Percentiles rank a stretch among this genome's conserved stretches.
phyloP scores from a whole-genome alignment of 2,797 vertebrate genomes.

The Crotalus adamanteus region DNA sequence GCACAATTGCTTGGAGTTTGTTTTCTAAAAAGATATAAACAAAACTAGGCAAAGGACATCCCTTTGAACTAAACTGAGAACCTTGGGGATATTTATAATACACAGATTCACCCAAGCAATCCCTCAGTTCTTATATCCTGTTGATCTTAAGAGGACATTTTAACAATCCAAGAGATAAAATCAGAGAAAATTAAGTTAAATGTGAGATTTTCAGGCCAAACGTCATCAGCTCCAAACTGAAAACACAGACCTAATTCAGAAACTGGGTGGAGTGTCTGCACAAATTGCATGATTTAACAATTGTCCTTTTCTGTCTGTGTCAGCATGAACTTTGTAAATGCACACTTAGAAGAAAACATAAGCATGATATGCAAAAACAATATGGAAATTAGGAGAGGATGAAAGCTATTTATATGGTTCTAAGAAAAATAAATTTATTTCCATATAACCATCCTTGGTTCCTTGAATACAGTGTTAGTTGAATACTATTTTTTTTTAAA shows the following conservation, averaged over 20 bases:
- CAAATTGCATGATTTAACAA: conserved; percentile 13
- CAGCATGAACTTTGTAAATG: not conserved
- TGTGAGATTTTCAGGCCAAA: conserved; percentile 7
- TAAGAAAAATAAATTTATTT: not conserved
- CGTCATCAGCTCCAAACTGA: not conserved
- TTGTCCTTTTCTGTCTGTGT: not conserved
- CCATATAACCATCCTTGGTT: not conserved
- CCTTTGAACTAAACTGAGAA: conserved; percentile 30
- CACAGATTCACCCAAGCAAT: conserved; percentile 16
- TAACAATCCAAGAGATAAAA: conserved; percentile 10
- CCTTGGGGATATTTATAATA: conserved; percentile 13
- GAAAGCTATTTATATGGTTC: not conserved
- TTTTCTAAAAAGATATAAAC: conserved; percentile 51
- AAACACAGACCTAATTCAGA: conserved; percentile 1
- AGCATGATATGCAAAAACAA: not conserved
- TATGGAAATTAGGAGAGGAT: not conserved
- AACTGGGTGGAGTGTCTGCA: not conserved
- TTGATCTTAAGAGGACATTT: not conserved
- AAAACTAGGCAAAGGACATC: conserved; percentile 27
- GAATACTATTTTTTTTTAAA: not conserved
- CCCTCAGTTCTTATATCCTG: not conserved
- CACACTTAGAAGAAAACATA: not conserved
- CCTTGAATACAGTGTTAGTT: not conserved
- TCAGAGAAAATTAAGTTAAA: conserved; percentile 11
- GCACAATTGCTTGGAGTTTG: conserved; percentile 50